Evolutionary conservation across 2,888 invertebrate species (phyloP), one percentile per base, ranked within the genome.

Genomic region (Aethes cnicana): DNA sequence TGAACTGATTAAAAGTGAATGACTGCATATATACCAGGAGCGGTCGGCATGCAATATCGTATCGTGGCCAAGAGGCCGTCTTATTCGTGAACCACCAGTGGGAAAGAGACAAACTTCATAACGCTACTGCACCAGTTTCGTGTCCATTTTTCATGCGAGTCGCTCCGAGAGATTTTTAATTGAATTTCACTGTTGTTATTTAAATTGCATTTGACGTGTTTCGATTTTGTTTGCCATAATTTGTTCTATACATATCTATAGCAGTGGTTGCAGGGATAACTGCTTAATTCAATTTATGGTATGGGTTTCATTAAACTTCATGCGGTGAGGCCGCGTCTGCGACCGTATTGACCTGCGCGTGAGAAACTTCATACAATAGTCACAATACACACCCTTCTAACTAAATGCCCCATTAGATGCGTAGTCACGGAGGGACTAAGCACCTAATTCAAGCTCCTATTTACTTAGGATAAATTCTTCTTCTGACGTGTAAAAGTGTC

Each of bases 381-480:
- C 43, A 37, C 52, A 46, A 21, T 37, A 43, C 35, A 26, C 49
- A 57, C 55, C 58, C 58, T 53, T 52, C 37, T 26, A 11, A 25
- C 30, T 57, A 39, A 60, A 58, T 44, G 21, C 18, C 42, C 47
- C 49, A 64, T 58, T 39, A 53, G 53, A 63, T 67, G 67, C 63
- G 57, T 53, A 53, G 66, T 63, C 74, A 74, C 74, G 74, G 18
- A 39, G 17, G 18, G 37, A 42, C 28, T 26, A 35, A 21, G 2
- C 20, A 23, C 11, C 30, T 21, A 26, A 16, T 28, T 30, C 25
- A 11, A 33, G 35, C 17, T 23, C 17, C 41, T 26, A 43, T 41
- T 49, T 50, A 25, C 37, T 32, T 36, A 25, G 28, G 50, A 43
- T 37, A 30, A 43, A 23, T 4, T 37, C 16, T 12, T 1, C 11